Evolutionary conservation across 2,113 vertebrate genomes (phyloP), one percentile per base, ranked within the genome.

Genomic region (Mirza zaza): DNA sequence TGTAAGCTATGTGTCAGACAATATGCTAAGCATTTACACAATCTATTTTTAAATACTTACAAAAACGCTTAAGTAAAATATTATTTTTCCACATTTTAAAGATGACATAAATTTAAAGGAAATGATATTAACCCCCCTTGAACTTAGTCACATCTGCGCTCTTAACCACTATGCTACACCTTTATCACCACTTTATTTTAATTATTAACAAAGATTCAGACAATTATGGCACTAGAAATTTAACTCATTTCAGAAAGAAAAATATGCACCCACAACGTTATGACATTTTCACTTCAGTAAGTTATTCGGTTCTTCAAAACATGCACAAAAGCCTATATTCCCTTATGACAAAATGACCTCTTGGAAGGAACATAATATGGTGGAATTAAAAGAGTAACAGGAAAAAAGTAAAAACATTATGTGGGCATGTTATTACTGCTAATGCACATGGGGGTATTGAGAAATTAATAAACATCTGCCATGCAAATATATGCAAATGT

Each of bases 401-500:
- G 45, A 2, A 36, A 25, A 68, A 15, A 45, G 48, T n/a, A 36
- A 36, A 45, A 82, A 73, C 12, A 14, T 36, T 23, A 36, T 81
- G 29, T 42, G 20, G 57, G 5, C 17, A 55, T 82, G 25, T 96
- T 77, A 90, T 34, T 50, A 36, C n/a, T 18, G 23, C 21, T 45
- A 82, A 87, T 18, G 45, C 29, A 39, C 34, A 61, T 32, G 12
- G 13, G 36, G 36, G 76, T 4, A n/a, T 29, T 6, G 45, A 76
- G 42, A 82, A 80, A 70, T 73, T 79, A 81, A 87, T 50, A 82
- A 86, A 52, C 15, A 36, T 48, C 20, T 27, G 1, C 83, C 20
- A 39, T 94, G 63, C 61, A 95, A 93, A 65, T 23, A 15, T 71
- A 71, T 89, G 83, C 79, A 95, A 94, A 77, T 73, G 4, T 45